A percentile compares a stretch with the other conserved stretches of the same genome.
Evolutionary conservation across 2,113 vertebrate genomes (phyloP).

Genomic region (Coptodon rendalli): DNA sequence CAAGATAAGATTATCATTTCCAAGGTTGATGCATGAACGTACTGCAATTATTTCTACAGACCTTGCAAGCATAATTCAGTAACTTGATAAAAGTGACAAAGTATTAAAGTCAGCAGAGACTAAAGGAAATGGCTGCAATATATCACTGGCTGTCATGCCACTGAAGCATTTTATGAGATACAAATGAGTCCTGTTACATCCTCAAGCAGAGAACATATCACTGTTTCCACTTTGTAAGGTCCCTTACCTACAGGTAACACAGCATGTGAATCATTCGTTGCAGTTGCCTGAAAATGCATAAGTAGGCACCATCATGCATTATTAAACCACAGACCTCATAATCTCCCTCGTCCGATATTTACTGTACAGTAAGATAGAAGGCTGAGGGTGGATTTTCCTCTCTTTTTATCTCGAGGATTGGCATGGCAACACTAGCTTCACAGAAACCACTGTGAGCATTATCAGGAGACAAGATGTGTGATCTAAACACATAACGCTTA

Average conservation of each 20-base stretch:
- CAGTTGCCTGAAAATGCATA: neutral
- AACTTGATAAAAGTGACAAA: slow-evolving; percentile 24
- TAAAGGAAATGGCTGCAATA: neutral
- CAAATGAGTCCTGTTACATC: neutral
- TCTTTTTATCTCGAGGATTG: neutral
- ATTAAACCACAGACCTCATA: slow-evolving; percentile 18
- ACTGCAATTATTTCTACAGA: neutral
- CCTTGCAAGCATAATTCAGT: neutral
- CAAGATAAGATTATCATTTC: neutral
- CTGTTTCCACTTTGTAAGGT: slow-evolving; percentile 30
- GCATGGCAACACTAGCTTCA: neutral
- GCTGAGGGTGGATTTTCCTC: neutral
- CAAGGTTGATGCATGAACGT: neutral
- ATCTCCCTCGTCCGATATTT: neutral
- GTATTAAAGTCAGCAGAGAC: neutral
- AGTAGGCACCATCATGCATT: slow-evolving; percentile 28
- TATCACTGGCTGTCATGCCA: slow-evolving; percentile 5
- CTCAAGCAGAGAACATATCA: neutral
- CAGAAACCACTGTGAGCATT: neutral
- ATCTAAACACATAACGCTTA: slow-evolving; percentile 7
- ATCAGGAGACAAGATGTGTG: neutral
- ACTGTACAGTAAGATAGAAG: neutral
- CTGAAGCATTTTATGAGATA: neutral
- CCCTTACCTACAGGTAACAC: neutral
- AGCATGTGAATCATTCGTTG: neutral